phyloP scores from a whole-genome alignment of 2,113 vertebrate species.

The Australoheros scitulus region DNA sequence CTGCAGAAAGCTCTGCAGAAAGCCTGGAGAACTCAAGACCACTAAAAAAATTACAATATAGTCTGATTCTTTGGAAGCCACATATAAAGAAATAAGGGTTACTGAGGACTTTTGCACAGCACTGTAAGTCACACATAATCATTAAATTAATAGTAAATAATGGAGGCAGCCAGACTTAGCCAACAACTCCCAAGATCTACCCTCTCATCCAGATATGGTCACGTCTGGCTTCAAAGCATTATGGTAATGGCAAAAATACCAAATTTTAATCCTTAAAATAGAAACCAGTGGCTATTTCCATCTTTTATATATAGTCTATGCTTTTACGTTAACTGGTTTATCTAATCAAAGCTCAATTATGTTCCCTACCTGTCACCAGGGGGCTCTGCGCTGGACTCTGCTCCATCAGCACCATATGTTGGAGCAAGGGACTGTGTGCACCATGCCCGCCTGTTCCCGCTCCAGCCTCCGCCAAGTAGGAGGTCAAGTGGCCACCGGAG shows the following conservation, averaged over 20 bases:
- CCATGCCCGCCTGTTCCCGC: conserved; percentile 81
- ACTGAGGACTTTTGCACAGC: too few species aligned
- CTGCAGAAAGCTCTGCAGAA: too few species aligned
- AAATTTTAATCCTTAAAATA: neutral
- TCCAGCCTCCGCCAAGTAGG: conserved; percentile 82
- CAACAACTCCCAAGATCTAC: neutral
- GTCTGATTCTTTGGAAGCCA: too few species aligned
- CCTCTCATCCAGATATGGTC: neutral
- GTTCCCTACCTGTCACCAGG: conserved; percentile 86
- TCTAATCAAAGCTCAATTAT: neutral
- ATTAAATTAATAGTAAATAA: too few species aligned
- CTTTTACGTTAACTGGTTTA: neutral
- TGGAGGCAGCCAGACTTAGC: neutral
- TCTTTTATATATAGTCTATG: neutral
- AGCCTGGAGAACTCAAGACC: too few species aligned
- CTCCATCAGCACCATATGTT: conserved; percentile 95
- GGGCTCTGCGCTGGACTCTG: conserved; percentile 86
- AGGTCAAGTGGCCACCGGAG: conserved; percentile 86
- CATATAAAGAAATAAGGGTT: too few species aligned
- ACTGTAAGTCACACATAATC: too few species aligned
- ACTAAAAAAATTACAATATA: too few species aligned
- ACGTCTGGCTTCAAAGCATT: neutral
- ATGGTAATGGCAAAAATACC: neutral
- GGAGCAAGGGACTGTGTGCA: conserved; percentile 87
- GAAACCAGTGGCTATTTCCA: neutral